A percentile compares a stretch with the other conserved stretches of the same genome.
phyloP scores from a whole-genome alignment of 1,140 invertebrate genomes.

The Nephila pilipes region DNA sequence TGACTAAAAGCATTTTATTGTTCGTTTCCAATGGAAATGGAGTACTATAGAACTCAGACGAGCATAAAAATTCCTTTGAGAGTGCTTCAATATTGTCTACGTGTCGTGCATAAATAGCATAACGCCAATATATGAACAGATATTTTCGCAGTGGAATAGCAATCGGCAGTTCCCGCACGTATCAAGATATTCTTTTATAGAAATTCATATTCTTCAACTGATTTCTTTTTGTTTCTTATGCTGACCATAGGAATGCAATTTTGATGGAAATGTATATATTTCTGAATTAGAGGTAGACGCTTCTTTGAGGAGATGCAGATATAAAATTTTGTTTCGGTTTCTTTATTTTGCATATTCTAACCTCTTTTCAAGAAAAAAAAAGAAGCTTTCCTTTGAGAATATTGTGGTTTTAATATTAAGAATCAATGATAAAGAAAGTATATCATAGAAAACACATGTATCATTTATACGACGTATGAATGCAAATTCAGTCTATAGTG shows the following conservation, averaged over 20 bases:
- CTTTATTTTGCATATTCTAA: too few relatives aligned
- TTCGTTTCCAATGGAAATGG: background rate
- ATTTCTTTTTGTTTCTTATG: background rate
- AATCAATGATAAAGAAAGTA: too few relatives aligned
- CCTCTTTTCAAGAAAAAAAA: too few relatives aligned
- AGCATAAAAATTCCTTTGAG: background rate
- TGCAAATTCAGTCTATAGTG: too few relatives aligned
- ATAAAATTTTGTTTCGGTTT: background rate
- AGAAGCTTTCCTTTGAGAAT: too few relatives aligned
- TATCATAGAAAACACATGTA: too few relatives aligned
- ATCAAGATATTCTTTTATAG: conserved; percentile 4
- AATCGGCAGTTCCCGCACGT: background rate
- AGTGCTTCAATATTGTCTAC: background rate
- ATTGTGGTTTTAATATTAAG: too few relatives aligned
- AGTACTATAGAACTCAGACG: background rate
- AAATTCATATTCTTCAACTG: conserved; percentile 9
- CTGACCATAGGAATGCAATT: background rate
- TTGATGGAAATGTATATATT: background rate
- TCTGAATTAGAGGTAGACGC: background rate
- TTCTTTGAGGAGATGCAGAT: background rate
- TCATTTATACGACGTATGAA: too few relatives aligned
- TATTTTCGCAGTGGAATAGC: background rate
- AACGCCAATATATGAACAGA: background rate
- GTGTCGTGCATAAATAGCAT: background rate
- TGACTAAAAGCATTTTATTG: too few relatives aligned